phyloP scores from a whole-genome alignment of 2,113 vertebrate species.

The Australoheros scitulus region DNA sequence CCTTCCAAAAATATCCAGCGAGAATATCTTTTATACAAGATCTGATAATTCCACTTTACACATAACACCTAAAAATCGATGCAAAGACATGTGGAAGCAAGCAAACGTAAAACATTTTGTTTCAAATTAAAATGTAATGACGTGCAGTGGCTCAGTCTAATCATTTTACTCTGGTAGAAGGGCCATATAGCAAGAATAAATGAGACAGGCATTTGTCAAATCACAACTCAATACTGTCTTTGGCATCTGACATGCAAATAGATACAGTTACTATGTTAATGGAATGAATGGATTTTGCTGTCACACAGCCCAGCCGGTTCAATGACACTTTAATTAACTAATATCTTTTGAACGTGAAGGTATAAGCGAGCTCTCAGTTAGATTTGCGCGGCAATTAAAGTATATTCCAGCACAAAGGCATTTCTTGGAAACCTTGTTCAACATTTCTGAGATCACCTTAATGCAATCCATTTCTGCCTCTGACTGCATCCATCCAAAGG shows the following conservation, averaged over 20 bases:
- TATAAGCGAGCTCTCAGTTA: constrained; percentile 33
- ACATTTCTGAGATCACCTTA: constrained; percentile 24
- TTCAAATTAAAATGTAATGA: constrained; percentile 12
- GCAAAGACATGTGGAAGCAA: neutral
- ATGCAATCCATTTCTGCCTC: constrained; percentile 24
- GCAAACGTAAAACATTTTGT: neutral
- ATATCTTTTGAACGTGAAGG: constrained; percentile 46
- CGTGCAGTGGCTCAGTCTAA: constrained; percentile 4
- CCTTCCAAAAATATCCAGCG: constrained; percentile 1
- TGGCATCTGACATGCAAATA: constrained; percentile 74
- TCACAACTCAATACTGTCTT: constrained; percentile 56
- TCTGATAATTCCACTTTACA: neutral
- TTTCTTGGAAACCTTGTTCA: constrained; percentile 32
- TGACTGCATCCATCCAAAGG: constrained; percentile 12
- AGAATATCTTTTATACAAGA: neutral
- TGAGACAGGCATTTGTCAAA: constrained; percentile 61
- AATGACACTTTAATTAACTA: constrained; percentile 68
- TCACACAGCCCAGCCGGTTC: constrained; percentile 53
- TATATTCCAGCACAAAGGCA: constrained; percentile 20
- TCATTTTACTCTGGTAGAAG: constrained; percentile 24
- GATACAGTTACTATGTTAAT: constrained; percentile 73
- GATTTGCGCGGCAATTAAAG: constrained; percentile 50
- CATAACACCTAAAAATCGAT: neutral
- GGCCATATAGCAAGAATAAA: constrained; percentile 62
- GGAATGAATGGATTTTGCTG: constrained; percentile 71